Evolutionary conservation across 2,888 invertebrate species (phyloP).

Genomic region (Tetramorium bicarinatum): DNA sequence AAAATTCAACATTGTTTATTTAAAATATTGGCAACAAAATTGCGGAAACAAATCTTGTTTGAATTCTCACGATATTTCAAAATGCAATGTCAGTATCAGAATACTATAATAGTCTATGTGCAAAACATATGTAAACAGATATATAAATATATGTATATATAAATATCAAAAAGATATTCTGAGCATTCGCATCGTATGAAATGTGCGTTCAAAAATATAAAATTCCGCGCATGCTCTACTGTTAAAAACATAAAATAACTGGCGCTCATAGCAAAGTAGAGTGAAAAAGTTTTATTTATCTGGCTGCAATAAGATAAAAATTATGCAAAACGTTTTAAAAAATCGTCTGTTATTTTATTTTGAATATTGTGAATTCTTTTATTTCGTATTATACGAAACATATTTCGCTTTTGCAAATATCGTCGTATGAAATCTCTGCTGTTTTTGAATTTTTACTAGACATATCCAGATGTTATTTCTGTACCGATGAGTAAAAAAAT

Average conservation of each 20-base stretch:
- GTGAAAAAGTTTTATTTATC: not conserved
- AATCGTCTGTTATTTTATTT: not conserved
- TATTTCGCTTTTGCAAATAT: not conserved
- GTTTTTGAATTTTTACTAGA: not conserved
- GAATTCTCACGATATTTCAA: not conserved
- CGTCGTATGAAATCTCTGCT: not conserved
- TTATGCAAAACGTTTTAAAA: not conserved
- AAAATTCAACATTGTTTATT: not conserved
- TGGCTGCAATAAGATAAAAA: not conserved
- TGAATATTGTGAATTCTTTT: constrained; percentile 11
- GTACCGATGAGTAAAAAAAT: not conserved
- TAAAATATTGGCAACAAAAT: not conserved
- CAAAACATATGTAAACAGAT: not conserved
- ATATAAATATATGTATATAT: not conserved
- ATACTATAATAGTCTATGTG: not conserved
- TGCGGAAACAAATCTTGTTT: constrained; percentile 8
- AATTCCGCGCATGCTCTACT: not conserved
- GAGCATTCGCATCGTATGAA: constrained; percentile 2
- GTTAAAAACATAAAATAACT: not conserved
- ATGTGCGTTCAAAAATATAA: constrained; percentile 9
- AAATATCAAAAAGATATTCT: constrained; percentile 12
- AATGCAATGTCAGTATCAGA: not conserved
- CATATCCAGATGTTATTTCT: not conserved
- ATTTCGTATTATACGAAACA: not conserved
- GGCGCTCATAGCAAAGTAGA: no score